These are phyloP conservation scores for Spongilla lacustris DNA, from an alignment of 37 sponge, comb jelly and placozoan genomes.

Conservation along the genomic window DNA sequence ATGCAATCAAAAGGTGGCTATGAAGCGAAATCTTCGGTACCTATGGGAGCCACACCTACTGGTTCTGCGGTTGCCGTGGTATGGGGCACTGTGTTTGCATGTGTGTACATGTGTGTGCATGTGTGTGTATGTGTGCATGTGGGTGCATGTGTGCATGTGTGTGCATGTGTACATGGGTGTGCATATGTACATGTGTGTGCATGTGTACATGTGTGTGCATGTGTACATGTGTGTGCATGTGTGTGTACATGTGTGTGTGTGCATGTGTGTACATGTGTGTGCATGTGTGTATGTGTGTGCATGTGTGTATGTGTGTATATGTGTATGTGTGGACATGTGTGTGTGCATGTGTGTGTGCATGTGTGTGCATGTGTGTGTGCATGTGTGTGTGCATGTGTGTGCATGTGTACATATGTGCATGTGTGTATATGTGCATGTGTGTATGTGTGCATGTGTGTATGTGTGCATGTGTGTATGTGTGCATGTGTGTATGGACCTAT, in stretches of 20 bases:
- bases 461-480: too few species aligned
- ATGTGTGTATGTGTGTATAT: conserved; percentile 55
- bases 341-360: too few species aligned
- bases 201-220: conserved; percentile 29
- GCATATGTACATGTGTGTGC: conserved; percentile 2
- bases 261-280: conserved; percentile 46
- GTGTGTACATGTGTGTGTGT: too few species aligned
- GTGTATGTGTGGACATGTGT: conserved; percentile 42
- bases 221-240: conserved; percentile 28
- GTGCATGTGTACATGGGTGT: conserved; percentile 20
- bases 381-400: too few species aligned
- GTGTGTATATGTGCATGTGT: too few species aligned
- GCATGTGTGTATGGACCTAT: too few species aligned
- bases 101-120: background rate
- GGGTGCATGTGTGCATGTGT: conserved; percentile 27
- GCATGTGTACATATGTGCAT: too few species aligned
- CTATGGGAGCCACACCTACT: conserved; percentile 44
- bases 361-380: too few species aligned
- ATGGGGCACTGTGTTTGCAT: background rate
- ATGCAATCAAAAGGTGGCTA: conserved; percentile 89
- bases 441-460: too few species aligned
- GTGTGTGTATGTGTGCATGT: conserved; percentile 3
- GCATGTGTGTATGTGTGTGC: too few species aligned
- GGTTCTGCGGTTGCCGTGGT: conserved; percentile 13
- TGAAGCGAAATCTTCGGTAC: conserved; percentile 23